Evolutionary conservation across 2,113 vertebrate genomes (phyloP), one percentile per base, ranked within the genome.

Genomic region (Salminus brasiliensis): DNA sequence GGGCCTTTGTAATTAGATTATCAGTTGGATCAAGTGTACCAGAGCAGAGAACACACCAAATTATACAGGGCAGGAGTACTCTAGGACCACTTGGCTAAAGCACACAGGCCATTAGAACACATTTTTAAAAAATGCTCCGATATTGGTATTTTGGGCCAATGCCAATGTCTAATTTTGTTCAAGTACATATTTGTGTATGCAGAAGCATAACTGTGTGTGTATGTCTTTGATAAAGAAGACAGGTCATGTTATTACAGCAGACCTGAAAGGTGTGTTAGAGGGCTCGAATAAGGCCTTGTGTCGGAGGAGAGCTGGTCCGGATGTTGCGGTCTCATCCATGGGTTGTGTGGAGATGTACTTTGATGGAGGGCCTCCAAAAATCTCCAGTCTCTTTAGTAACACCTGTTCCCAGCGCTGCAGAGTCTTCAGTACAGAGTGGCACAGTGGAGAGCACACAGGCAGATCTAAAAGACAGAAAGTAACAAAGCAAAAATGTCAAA

Each of bases 381-480:
- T 87, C 91, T 99, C 96, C 86, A 99, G 93, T 79, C 95, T 93
- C 84, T 95, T 95, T 49, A 96, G 92, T 66, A 99, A 91, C 86
- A 99, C 95, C 92, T 98, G 97, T 77, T 99, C 97, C 98, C 98
- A 99, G 69, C 95, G 94, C 63, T 99, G 97, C 7, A 99, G 92
- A 3, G 95, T 97, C 91, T 98, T 99, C 72, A 99, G 88, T 80
- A 96, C 93, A 5, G 94, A 90, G 81, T 99, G 96, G 89, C 97
- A 99, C 76, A 98, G 89, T 0, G 98, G 98, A 47, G 98, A 98
- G 81, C 93, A 95, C 88, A 97, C 95, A 21, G 98, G 98, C 85
- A 99, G 94, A 78, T 99, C 98, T 99, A 90, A 79, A 60, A 81
- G 16, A 69, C 62, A 76, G n/a, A 74, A 60, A 78, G 5, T 60